Conservation (phyloP, 2,888 invertebrate species). For the Apantesis nais region DNA sequence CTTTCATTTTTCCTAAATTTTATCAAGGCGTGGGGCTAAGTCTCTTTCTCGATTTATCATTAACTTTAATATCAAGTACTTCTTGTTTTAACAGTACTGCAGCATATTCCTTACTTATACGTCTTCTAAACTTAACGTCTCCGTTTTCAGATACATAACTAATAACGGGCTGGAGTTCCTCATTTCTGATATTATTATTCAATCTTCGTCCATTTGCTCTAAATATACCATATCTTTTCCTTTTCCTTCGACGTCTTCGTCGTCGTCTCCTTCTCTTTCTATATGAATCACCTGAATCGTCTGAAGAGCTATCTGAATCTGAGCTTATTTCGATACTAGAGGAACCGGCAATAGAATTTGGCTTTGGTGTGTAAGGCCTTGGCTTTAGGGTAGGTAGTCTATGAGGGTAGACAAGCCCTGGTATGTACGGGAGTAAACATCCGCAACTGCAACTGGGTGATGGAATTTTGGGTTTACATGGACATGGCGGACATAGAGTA, state of each 20-base stretch:
- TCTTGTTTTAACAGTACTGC: background rate
- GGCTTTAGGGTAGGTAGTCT: background rate
- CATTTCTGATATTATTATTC: slow-evolving; percentile 26
- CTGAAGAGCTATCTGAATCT: background rate
- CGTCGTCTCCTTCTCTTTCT: background rate
- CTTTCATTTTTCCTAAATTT: background rate
- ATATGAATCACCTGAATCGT: background rate
- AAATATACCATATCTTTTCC: slow-evolving; percentile 27
- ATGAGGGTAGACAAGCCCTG: background rate
- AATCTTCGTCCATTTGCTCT: slow-evolving; percentile 27
- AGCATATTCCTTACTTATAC: slow-evolving; percentile 43
- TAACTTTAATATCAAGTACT: slow-evolving; percentile 39
- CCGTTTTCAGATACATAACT: slow-evolving; percentile 51
- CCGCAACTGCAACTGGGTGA: background rate
- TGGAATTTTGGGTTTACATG: background rate
- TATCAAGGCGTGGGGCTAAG: slow-evolving; percentile 25
- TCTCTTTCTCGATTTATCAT: slow-evolving; percentile 35
- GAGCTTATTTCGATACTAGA: background rate
- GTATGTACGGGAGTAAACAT: background rate
- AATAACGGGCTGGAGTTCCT: slow-evolving; percentile 48
- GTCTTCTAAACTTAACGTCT: slow-evolving; percentile 59
- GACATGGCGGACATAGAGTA: background rate
- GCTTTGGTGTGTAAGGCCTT: background rate
- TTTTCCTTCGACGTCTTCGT: slow-evolving; percentile 18
- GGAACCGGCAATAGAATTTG: background rate